phyloP scores from a whole-genome alignment of 2,113 vertebrate genomes.

The Syrrhaptes paradoxus region DNA sequence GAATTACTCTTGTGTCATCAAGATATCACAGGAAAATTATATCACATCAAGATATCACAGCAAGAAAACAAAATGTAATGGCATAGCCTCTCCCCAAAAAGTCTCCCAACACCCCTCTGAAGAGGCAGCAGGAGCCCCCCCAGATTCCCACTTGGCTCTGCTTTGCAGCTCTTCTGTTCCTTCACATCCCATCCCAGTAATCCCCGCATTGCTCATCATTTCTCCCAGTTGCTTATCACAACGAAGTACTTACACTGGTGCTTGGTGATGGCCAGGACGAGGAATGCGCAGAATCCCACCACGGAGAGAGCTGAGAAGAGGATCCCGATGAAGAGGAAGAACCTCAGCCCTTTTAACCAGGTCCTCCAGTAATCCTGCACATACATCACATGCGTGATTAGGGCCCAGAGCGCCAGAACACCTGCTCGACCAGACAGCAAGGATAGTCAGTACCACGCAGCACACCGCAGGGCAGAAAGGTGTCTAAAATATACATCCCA shows the following conservation, averaged over 20 bases:
- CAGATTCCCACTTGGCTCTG: not conserved
- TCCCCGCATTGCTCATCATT: fast-evolving
- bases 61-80: fast-evolving
- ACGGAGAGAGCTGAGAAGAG: slow-evolving; percentile 83
- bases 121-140: not conserved
- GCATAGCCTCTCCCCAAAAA: not conserved
- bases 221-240: not conserved
- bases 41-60: not conserved
- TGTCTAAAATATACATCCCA: not conserved
- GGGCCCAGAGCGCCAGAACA: slow-evolving; percentile 93
- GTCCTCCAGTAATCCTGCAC: slow-evolving; percentile 96
- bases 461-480: not conserved
- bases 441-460: not conserved
- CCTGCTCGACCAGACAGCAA: slow-evolving; percentile 75
- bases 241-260: slow-evolving; percentile 83
- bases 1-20: not conserved
- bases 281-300: slow-evolving; percentile 85
- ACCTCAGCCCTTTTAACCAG: slow-evolving; percentile 92
- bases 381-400: slow-evolving; percentile 95
- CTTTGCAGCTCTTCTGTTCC: not conserved
- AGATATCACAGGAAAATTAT: not conserved
- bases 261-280: slow-evolving; percentile 81
- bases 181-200: not conserved
- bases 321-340: slow-evolving; percentile 86
- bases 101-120: not conserved